These are phyloP conservation scores for Gavia stellata DNA, from an alignment of 2,113 vertebrate species.

Conservation along the genomic window DNA sequence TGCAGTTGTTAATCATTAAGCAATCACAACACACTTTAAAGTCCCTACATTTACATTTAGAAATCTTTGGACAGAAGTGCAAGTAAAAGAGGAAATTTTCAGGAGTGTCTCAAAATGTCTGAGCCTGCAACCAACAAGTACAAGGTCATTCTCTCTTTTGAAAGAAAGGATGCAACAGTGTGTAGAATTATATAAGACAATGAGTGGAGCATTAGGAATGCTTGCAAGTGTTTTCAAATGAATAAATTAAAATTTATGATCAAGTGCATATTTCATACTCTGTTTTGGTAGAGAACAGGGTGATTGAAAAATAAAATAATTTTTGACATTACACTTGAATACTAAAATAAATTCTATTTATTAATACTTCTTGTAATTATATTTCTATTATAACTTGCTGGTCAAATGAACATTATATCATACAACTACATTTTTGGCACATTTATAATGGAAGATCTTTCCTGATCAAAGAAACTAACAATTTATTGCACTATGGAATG, in stretches of 20 bases:
- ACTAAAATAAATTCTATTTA: not conserved
- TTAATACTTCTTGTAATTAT: not conserved
- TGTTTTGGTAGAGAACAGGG: fast-evolving
- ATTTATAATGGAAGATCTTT: not conserved
- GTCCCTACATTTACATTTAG: not conserved
- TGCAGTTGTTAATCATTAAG: not conserved
- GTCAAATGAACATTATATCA: not conserved
- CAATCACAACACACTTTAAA: not conserved
- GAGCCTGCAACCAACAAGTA: not conserved
- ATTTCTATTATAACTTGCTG: not conserved
- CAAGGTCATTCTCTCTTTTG: not conserved
- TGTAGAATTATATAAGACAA: not conserved
- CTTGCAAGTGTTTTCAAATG: not conserved
- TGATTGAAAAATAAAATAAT: not conserved
- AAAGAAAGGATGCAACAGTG: not conserved
- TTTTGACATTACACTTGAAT: not conserved
- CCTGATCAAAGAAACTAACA: not conserved
- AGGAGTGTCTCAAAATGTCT: not conserved
- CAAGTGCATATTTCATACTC: not conserved
- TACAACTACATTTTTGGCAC: not conserved
- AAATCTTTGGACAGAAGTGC: not conserved
- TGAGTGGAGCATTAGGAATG: not conserved
- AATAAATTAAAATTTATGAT: not conserved
- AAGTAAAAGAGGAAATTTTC: not conserved
- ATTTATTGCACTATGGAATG: not conserved